Conservation (phyloP, 2,797 vertebrate genomes). For the Acrocephalus scirpaceus region DNA sequence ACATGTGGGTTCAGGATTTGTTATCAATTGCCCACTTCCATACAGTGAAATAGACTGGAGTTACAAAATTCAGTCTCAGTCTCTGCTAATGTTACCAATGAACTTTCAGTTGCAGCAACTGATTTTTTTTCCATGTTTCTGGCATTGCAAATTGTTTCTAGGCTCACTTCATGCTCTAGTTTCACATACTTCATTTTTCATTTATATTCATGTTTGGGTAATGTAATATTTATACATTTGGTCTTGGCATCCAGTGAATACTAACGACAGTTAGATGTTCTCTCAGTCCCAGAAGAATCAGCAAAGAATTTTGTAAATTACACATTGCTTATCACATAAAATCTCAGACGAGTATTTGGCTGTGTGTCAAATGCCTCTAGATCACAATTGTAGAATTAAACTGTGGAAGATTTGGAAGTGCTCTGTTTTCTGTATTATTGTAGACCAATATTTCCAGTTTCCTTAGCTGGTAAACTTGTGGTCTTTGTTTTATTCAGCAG, state of each 20-base stretch:
- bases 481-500: slow-evolving; percentile 28
- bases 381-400: neutral
- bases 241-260: slow-evolving; percentile 49
- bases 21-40: neutral
- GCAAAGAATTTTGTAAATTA: slow-evolving; percentile 53
- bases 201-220: slow-evolving; percentile 48
- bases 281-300: slow-evolving; percentile 34
- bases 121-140: neutral
- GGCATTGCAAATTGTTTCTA: neutral
- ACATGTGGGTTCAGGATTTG: neutral
- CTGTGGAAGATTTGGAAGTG: neutral
- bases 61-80: neutral
- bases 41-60: neutral
- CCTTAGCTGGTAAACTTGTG: neutral
- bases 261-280: slow-evolving; percentile 21
- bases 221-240: slow-evolving; percentile 58
- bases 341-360: slow-evolving; percentile 35
- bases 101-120: neutral
- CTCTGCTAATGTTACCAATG: neutral
- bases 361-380: slow-evolving; percentile 17
- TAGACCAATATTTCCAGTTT: slow-evolving; percentile 13
- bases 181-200: slow-evolving; percentile 35
- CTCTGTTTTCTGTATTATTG: neutral
- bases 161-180: neutral
- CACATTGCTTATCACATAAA: slow-evolving; percentile 35